Conservation (phyloP, 2,113 vertebrate species). For the Trachemys scripta region DNA sequence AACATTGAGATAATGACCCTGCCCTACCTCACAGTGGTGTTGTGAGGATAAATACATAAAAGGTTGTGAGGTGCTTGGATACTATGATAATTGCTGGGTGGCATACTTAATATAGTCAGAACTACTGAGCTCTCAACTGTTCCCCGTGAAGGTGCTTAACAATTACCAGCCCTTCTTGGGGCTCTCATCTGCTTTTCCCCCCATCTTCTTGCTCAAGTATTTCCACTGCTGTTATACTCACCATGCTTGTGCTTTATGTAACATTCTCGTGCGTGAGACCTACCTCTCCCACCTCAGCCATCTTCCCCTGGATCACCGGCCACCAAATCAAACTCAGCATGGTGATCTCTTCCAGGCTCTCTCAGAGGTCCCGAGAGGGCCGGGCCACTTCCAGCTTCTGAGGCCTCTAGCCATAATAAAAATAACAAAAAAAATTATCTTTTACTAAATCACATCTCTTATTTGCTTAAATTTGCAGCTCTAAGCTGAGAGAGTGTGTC, state of each 20-base stretch:
- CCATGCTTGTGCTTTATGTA: background rate
- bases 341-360: background rate
- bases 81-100: background rate
- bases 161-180: background rate
- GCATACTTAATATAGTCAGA: background rate
- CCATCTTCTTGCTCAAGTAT: background rate
- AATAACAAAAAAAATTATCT: no score
- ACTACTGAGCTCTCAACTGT: background rate
- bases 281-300: background rate
- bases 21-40: background rate
- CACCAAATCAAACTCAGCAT: background rate
- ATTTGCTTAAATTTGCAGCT: no score
- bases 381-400: no score
- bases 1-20: background rate
- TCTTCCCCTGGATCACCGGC: background rate
- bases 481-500: no score
- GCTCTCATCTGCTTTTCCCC: background rate
- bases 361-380: no score
- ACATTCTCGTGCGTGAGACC: background rate
- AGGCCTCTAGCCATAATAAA: no score
- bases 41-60: background rate
- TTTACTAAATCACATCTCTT: no score
- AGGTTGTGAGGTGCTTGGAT: background rate
- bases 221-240: background rate
- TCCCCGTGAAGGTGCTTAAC: background rate